Percentiles rank a stretch among this genome's conserved stretches.
phyloP scores from a whole-genome alignment of 2,113 vertebrate genomes.

The Choloepus hoffmanni region DNA sequence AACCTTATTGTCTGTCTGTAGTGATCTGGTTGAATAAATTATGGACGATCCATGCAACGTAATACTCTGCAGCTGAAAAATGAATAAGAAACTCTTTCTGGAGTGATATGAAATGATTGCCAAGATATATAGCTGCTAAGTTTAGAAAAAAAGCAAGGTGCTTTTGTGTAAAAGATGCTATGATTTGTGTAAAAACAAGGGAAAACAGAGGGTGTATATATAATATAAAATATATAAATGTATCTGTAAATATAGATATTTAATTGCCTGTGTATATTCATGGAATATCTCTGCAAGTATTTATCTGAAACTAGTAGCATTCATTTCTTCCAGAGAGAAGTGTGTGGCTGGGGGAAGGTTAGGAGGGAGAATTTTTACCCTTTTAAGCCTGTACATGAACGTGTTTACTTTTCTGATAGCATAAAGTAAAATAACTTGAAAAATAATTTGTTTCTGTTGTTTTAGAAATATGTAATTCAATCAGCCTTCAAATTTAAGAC shows the following conservation, averaged over 20 bases:
- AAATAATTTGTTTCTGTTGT: not conserved
- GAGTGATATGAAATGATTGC: not conserved
- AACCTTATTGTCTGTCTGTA: not conserved
- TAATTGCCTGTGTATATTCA: not conserved
- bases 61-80: not conserved
- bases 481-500: not conserved
- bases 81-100: not conserved
- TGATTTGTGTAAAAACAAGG: constrained; percentile 6
- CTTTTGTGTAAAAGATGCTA: constrained; percentile 31
- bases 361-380: not conserved
- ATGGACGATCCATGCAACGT: not conserved
- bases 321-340: not conserved
- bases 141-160: not conserved
- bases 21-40: not conserved
- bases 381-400: not conserved
- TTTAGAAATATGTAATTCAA: constrained; percentile 11
- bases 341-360: not conserved
- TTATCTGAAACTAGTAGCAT: not conserved
- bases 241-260: not conserved
- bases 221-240: not conserved
- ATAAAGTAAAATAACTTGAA: not conserved
- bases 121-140: not conserved
- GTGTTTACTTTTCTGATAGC: not conserved
- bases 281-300: not conserved
- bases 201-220: not conserved